phyloP scores from a whole-genome alignment of 2,888 invertebrate species.

The Zhengitettix transpicula region DNA sequence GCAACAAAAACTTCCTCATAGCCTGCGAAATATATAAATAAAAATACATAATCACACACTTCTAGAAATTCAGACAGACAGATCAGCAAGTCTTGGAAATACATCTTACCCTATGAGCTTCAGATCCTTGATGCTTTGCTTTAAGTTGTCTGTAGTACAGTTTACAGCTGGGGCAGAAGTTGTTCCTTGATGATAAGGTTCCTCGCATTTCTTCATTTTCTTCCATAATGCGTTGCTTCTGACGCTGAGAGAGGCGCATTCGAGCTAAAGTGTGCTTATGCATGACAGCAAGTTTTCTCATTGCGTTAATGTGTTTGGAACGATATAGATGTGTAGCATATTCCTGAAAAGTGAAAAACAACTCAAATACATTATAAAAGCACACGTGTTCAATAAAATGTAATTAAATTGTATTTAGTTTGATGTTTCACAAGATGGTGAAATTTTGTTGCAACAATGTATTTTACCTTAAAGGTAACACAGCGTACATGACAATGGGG shows the following conservation, averaged over 20 bases:
- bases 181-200: constrained; percentile 42
- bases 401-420: not conserved
- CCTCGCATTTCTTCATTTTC: constrained; percentile 37
- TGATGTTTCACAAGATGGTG: not conserved
- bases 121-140: constrained; percentile 60
- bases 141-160: constrained; percentile 60
- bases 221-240: constrained; percentile 63
- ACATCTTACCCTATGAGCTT: constrained; percentile 37
- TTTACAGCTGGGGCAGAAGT: constrained; percentile 58
- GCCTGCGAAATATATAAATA: constrained; percentile 31
- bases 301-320: constrained; percentile 50
- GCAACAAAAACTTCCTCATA: constrained; percentile 72
- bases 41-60: too few species aligned
- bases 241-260: constrained; percentile 65
- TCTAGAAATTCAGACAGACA: not conserved
- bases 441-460: not conserved
- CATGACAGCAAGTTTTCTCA: constrained; percentile 55
- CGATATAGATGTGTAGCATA: constrained; percentile 59
- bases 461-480: constrained; percentile 47
- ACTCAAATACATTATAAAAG: not conserved
- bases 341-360: constrained; percentile 28
- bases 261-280: constrained; percentile 57
- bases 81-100: not conserved
- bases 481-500: constrained; percentile 62
- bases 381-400: not conserved